Evolutionary conservation across 1,140 invertebrate genomes (phyloP), one percentile per base, ranked within the genome.

Genomic region (Hyposmocoma kahamanoa): DNA sequence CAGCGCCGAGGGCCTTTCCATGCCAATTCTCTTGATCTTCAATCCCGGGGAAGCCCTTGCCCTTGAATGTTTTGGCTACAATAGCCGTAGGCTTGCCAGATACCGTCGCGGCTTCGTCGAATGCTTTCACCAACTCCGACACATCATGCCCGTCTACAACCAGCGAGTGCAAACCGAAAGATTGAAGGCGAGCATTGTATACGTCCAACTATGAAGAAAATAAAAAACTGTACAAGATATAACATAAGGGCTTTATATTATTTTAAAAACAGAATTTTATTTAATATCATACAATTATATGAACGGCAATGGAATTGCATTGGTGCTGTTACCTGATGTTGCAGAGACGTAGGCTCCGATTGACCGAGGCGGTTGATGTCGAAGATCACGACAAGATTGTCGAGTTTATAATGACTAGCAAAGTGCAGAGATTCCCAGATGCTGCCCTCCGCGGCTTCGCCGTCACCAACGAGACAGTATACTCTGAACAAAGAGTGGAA

Each of bases 381-480:
- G 72, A 99, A 96, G 68, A 99, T 96, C 13, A 96, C 96, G 42
- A 96, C 96, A 2, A 99, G 88, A 88, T 99, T 99, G 83, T 99
- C 97, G 21, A 99, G 89, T 48, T 98, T 96, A 85, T 99, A 99
- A 73, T 94, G 90, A 41, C 94, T 94, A 30, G 97, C 95, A 87
- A 99, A 99, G 65, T 97, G 91, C 32, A 99, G 87, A 0, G 97
- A 97, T 87, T 99, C 98, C 98, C 98, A 99, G 53, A 99, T 92
- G 11, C 97, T 98, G 53, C 98, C 98, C 88, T 99, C 98, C 0
- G 97, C 97, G 66, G 95, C 94, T 88, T 99, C 98, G 17, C 98
- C 98, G 89, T 99, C 98, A 38, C 98, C 98, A 53, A 99, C 91
- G 22, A 99, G 67, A 67, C 97, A 98, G 81, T 96, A 99, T 0